Evolutionary conservation across 1,140 invertebrate genomes (phyloP).

Genomic region (Globodera ellingtonae): DNA sequence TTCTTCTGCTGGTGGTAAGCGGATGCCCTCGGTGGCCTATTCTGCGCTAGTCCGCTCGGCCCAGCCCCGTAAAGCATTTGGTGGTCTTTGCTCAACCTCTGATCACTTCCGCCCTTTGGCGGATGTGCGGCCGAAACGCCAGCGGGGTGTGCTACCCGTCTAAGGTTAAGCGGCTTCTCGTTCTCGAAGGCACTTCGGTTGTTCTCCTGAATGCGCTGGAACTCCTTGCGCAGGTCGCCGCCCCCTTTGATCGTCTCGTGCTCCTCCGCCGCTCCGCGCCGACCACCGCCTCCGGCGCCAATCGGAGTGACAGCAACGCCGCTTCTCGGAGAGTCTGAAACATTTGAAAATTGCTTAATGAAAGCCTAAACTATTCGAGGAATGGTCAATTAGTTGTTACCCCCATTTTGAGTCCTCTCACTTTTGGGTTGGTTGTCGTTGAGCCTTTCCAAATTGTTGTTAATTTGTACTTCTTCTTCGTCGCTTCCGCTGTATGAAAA

Average conservation of each 20-base stretch:
- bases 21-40: conserved; percentile 29
- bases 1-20: conserved; percentile 9
- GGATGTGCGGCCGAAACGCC: conserved; percentile 1
- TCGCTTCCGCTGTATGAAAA: conserved; percentile 66
- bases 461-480: conserved; percentile 63
- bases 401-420: background rate
- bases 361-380: too few relatives aligned
- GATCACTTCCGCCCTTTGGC: conserved; percentile 5
- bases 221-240: conserved; percentile 87
- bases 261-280: conserved; percentile 4
- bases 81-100: background rate
- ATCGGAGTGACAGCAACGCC: background rate
- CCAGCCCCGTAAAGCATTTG: conserved; percentile 1
- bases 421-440: conserved; percentile 10
- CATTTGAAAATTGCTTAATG: too few relatives aligned
- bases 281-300: background rate
- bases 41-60: conserved; percentile 4
- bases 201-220: conserved; percentile 86
- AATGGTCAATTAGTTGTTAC: too few relatives aligned
- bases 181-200: conserved; percentile 69
- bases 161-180: conserved; percentile 71
- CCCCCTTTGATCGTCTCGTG: conserved; percentile 67
- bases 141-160: conserved; percentile 43
- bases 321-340: conserved; percentile 7
- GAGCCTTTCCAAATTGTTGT: conserved; percentile 18